These are phyloP conservation scores for Polypedilum vanderplanki DNA, from an alignment of 1,140 invertebrate genomes.

Conservation along the genomic window DNA sequence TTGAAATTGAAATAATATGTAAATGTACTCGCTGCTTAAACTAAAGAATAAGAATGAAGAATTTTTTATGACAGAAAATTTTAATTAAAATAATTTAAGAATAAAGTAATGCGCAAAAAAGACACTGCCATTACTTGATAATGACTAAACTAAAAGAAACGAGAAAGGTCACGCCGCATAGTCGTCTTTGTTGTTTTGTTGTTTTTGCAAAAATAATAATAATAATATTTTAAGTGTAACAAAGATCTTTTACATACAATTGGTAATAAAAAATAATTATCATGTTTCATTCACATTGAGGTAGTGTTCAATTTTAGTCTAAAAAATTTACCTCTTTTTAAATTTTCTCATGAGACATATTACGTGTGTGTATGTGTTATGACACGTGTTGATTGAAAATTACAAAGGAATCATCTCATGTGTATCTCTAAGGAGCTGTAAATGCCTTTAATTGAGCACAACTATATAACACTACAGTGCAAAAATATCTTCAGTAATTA, in stretches of 20 bases:
- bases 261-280: slow-evolving; percentile 24
- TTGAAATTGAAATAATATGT: slow-evolving; percentile 20
- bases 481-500: background rate
- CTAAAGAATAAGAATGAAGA: background rate
- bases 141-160: background rate
- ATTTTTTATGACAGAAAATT: background rate
- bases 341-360: slow-evolving; percentile 9
- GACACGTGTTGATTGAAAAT: background rate
- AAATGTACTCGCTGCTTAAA: background rate
- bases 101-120: background rate
- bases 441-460: background rate
- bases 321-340: background rate
- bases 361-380: background rate
- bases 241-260: slow-evolving; percentile 24
- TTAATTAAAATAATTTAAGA: slow-evolving; percentile 15
- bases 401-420: background rate
- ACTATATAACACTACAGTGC: background rate
- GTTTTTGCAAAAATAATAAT: background rate
- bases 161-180: background rate
- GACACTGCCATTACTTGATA: background rate
- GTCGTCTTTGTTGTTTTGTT: background rate
- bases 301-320: background rate
- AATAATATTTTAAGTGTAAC: background rate
- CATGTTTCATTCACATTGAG: background rate
- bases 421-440: background rate